A percentile compares a stretch with the other conserved stretches of the same genome.
Conservation (phyloP, 1,140 invertebrate genomes). For the Danaus plexippus region DNA sequence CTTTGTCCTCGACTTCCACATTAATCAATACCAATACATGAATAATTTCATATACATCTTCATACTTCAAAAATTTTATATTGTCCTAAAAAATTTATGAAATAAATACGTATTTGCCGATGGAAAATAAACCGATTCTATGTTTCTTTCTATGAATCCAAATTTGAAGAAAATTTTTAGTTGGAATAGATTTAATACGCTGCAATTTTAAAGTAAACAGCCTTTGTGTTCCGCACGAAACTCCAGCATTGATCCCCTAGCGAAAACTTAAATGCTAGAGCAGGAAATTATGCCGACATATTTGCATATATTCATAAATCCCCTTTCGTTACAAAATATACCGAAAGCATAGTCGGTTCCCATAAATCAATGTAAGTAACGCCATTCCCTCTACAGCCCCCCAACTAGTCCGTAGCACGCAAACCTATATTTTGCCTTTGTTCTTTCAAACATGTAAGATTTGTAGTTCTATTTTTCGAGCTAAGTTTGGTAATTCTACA, state of each 20-base stretch:
- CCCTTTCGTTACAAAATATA: slow-evolving; percentile 24
- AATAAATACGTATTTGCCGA: too few relatives aligned
- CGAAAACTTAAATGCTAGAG: slow-evolving; percentile 8
- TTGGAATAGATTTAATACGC: not conserved
- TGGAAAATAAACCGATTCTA: too few relatives aligned
- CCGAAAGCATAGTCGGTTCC: slow-evolving; percentile 29
- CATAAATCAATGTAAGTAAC: slow-evolving; percentile 47
- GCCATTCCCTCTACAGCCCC: slow-evolving; percentile 33
- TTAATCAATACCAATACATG: slow-evolving; percentile 3
- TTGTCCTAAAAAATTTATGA: too few relatives aligned
- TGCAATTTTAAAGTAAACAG: slow-evolving; percentile 3
- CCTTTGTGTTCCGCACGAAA: not conserved
- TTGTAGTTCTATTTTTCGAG: slow-evolving; percentile 9
- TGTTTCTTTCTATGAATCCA: too few relatives aligned
- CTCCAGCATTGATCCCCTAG: not conserved
- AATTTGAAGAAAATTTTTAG: too few relatives aligned
- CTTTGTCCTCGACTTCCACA: slow-evolving; percentile 1
- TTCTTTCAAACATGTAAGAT: slow-evolving; percentile 16
- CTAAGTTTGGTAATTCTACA: too few relatives aligned
- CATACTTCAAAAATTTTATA: too few relatives aligned
- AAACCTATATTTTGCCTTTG: slow-evolving; percentile 46
- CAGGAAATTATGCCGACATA: slow-evolving; percentile 24
- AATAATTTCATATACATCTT: not conserved
- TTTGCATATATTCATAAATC: slow-evolving; percentile 34
- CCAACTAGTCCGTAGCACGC: slow-evolving; percentile 47